Base-by-base conservation (phyloP, 2,888 invertebrate species). In the Linyphia triangularis region DNA sequence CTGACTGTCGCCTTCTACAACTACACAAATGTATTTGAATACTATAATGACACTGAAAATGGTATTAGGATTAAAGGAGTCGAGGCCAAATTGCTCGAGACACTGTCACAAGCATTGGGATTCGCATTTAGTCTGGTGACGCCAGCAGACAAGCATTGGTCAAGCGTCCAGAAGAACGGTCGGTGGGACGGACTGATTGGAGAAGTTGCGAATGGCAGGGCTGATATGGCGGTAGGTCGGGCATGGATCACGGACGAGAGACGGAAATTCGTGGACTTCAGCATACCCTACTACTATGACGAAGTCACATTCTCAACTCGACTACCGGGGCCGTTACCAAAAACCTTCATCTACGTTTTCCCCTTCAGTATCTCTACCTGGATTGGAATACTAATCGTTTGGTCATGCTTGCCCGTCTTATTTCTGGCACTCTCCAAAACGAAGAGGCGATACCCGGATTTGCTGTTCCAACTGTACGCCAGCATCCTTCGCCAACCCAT, bases 261-360 rank as follows among this genome's bases (percentile, higher is more conserved):
- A 19, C 67, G n/a, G 33, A 6, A 67, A n/a, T 16, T 67, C 6
- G 22, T 33, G n/a, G 67, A 67, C 33, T 67, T 67, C 67, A 67
- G 33, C 28, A 7, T n/a, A 19, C 33, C 33, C 9, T 67, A 67
- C 9, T 67, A 33, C 33, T 67, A n/a, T n/a, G 67, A 33, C 67
- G 67, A 30, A 2, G n/a, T 67, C n/a, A 67, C 67, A n/a, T 67
- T 67, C 10, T 30, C 67, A 13, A 67, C 33, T 16, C 73, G 57
- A 28, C 9, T 73, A 2, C 57, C 73, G 19, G 28, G 19, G 28
- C n/a, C 10, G 9, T n/a, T 73, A 9, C 57, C 73, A 9, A n/a
- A 51, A 16, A 51, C 28, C 7, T 5, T 5, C 1, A 26, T 57
- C 9, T 73, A 73, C 7, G 2, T 57, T 3, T 57, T 28, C 2